phyloP scores from a whole-genome alignment of 2,113 vertebrate genomes.

The Haemorhous mexicanus region DNA sequence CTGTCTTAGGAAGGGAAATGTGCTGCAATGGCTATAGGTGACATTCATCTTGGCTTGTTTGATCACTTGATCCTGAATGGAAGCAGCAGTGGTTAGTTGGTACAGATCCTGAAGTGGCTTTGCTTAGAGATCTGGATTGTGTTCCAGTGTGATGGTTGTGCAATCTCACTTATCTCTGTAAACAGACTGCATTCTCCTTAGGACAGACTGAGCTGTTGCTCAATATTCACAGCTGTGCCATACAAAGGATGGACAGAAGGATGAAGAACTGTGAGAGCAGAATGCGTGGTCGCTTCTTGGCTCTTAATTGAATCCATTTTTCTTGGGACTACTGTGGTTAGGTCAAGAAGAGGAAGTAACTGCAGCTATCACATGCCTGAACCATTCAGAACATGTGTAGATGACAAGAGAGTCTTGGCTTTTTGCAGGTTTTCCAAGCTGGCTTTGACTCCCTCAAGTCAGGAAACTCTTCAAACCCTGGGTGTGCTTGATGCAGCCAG shows the following conservation, averaged over 20 bases:
- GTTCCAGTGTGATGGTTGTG: not conserved
- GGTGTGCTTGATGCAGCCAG: not conserved
- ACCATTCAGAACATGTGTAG: not conserved
- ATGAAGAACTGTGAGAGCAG: not conserved
- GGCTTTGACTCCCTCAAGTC: not conserved
- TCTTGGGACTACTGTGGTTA: not conserved
- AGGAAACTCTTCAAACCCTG: not conserved
- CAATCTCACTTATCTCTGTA: slow-evolving; percentile 21
- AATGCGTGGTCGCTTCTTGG: not conserved
- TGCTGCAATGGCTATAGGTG: not conserved
- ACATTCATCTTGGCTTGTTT: not conserved
- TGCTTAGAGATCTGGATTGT: not conserved
- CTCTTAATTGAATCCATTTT: slow-evolving; percentile 1
- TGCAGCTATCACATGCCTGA: not conserved
- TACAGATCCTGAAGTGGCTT: not conserved
- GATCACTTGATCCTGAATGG: not conserved
- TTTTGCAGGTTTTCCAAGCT: not conserved
- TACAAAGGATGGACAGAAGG: not conserved
- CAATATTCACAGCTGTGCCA: not conserved
- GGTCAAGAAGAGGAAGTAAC: not conserved
- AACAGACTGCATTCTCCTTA: not conserved
- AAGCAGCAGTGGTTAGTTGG: not conserved
- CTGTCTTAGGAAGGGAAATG: not conserved
- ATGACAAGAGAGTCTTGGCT: not conserved
- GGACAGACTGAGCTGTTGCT: not conserved